phyloP scores from a whole-genome alignment of 2,797 vertebrate genomes.

The Pempheris klunzingeri region DNA sequence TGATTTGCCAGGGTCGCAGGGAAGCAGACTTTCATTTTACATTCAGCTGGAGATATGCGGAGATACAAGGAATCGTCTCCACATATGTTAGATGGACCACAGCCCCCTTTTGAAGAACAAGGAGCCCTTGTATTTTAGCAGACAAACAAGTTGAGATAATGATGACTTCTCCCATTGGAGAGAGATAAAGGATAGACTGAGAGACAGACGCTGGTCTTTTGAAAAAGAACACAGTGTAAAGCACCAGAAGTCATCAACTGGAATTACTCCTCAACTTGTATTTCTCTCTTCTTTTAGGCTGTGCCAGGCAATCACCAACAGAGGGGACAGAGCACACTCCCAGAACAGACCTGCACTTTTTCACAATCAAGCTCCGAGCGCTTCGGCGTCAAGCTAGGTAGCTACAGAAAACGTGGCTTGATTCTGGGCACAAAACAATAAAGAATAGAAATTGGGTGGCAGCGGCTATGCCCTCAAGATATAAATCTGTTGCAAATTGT shows the following conservation, averaged over 20 bases:
- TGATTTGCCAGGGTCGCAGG: slow-evolving; percentile 31
- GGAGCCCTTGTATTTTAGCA: slow-evolving; percentile 47
- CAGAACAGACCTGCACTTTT: slow-evolving; percentile 54
- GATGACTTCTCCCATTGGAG: slow-evolving; percentile 49
- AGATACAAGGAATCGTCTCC: slow-evolving; percentile 18
- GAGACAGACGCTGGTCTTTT: slow-evolving; percentile 25
- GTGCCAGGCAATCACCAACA: slow-evolving; percentile 58
- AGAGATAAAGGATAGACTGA: slow-evolving; percentile 31
- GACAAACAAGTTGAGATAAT: slow-evolving; percentile 70
- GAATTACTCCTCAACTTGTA: slow-evolving; percentile 68
- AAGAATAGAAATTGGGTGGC: slow-evolving; percentile 66
- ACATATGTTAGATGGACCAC: slow-evolving; percentile 13
- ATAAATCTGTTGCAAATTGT: slow-evolving; percentile 69
- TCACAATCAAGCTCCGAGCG: slow-evolving; percentile 55
- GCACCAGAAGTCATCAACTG: slow-evolving; percentile 65
- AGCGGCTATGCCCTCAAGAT: slow-evolving; percentile 62
- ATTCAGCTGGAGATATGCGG: slow-evolving; percentile 25
- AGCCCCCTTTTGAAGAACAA: slow-evolving; percentile 47
- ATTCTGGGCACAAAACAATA: slow-evolving; percentile 65
- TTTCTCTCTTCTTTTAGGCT: slow-evolving; percentile 56
- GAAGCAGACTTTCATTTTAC: slow-evolving; percentile 32
- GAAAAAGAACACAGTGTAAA: slow-evolving; percentile 64
- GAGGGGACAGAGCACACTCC: slow-evolving; percentile 9
- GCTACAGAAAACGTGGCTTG: slow-evolving; percentile 44
- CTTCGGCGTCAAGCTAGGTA: slow-evolving; percentile 42